Evolutionary conservation across 2,797 vertebrate species (phyloP).

Genomic region (Decapterus maruadsi): DNA sequence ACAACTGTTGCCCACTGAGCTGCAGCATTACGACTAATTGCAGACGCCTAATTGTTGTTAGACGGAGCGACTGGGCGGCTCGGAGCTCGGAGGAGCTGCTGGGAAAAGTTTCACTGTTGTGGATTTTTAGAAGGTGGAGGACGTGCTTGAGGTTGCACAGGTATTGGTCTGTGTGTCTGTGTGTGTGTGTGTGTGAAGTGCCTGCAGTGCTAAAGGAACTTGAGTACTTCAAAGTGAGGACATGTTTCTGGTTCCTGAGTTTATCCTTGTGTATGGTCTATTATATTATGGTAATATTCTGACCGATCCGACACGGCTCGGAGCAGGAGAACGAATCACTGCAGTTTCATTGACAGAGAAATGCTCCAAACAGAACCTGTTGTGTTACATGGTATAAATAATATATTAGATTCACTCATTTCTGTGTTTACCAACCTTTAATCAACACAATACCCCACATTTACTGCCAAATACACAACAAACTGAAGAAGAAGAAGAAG

Average conservation of each 20-base stretch:
- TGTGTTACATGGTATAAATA: neutral
- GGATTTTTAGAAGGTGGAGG: slow-evolving; percentile 4
- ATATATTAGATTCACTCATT: no score
- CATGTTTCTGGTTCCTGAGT: neutral
- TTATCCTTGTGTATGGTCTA: no score
- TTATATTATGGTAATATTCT: no score
- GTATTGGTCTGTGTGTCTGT: neutral
- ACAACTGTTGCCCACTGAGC: slow-evolving; percentile 53
- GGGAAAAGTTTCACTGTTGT: slow-evolving; percentile 37
- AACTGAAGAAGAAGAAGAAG: no score
- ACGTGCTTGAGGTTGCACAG: slow-evolving; percentile 6
- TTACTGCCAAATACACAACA: no score
- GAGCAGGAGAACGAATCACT: no score
- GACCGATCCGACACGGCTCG: no score
- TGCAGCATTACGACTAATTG: slow-evolving; percentile 68
- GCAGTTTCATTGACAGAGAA: neutral
- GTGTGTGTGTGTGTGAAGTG: no score
- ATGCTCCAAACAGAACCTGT: neutral
- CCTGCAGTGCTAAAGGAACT: neutral
- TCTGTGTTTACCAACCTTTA: no score
- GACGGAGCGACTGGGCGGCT: slow-evolving; percentile 38
- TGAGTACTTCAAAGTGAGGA: neutral
- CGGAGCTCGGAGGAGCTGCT: slow-evolving; percentile 30
- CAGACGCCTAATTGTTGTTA: slow-evolving; percentile 57
- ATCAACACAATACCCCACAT: no score